These are phyloP conservation scores for Acanthiza pusilla DNA, from an alignment of 2,797 vertebrate genomes.

Conservation along the genomic window DNA sequence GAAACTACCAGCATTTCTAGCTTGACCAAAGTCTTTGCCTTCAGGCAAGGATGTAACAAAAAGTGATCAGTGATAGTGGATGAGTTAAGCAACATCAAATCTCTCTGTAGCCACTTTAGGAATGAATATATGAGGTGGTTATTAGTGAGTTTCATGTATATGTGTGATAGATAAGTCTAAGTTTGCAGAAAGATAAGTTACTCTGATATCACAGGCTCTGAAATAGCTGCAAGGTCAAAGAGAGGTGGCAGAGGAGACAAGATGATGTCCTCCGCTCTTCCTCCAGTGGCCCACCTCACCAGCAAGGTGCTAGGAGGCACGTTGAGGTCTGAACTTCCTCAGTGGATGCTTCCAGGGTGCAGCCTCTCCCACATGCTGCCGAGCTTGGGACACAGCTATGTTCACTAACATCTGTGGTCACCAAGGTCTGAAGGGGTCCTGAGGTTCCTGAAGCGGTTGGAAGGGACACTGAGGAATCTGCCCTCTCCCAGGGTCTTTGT, in stretches of 20 bases:
- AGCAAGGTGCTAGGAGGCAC: background rate
- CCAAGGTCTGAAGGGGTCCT: background rate
- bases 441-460: background rate
- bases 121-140: background rate
- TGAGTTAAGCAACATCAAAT: background rate
- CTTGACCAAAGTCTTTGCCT: slow-evolving; percentile 11
- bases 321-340: background rate
- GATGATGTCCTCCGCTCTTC: background rate
- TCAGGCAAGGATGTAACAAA: background rate
- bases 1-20: slow-evolving; percentile 15
- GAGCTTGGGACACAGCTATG: background rate
- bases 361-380: background rate
- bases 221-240: background rate
- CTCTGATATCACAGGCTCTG: background rate
- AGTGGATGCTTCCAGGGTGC: background rate
- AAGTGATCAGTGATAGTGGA: background rate
- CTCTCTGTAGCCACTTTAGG: background rate
- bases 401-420: background rate
- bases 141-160: background rate
- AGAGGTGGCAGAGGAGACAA: background rate
- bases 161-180: background rate
- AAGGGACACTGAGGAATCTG: background rate
- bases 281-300: background rate
- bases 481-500: background rate
- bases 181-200: background rate